Evolutionary conservation across 2,888 invertebrate genomes (phyloP), one percentile per base, ranked within the genome.

Genomic region (Cryptophagus acutangulus): DNA sequence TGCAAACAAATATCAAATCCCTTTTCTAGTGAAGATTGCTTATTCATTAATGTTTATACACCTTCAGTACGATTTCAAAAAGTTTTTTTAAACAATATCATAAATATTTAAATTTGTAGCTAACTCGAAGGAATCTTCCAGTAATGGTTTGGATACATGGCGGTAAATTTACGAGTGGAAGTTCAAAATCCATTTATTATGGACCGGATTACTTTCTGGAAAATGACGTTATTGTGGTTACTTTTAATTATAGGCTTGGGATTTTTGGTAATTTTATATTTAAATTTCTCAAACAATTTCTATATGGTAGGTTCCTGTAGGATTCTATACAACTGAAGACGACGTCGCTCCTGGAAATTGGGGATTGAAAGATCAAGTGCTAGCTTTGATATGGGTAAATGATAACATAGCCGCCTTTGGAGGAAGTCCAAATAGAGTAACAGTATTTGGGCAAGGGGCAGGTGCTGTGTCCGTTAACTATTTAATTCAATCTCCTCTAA

Each of bases 61-160:
- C 56, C 61, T 9, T 36, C 35, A 36, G 54, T 52, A 46, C 49
- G 46, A n/a, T n/a, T n/a, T n/a, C n/a, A n/a, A n/a, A n/a, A n/a
- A n/a, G n/a, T n/a, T n/a, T n/a, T n/a, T n/a, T n/a, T n/a, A n/a
- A n/a, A n/a, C n/a, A n/a, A n/a, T n/a, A n/a, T n/a, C n/a, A n/a
- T n/a, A n/a, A n/a, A n/a, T n/a, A n/a, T n/a, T n/a, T n/a, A n/a
- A n/a, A n/a, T n/a, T n/a, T n/a, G n/a, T n/a, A n/a, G n/a, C n/a
- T n/a, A n/a, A n/a, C n/a, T n/a, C n/a, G n/a, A n/a, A n/a, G 59
- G 58, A n/a, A n/a, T n/a, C n/a, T n/a, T n/a, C n/a, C n/a, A n/a
- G n/a, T n/a, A n/a, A n/a, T n/a, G n/a, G n/a, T 64, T 4, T 62
- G 57, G 54, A 55, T 64, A 12, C 54, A 62, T 39, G 60, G 61